These are phyloP conservation scores for Endomychus coccineus DNA, from an alignment of 2,888 invertebrate species.

Conservation along the genomic window DNA sequence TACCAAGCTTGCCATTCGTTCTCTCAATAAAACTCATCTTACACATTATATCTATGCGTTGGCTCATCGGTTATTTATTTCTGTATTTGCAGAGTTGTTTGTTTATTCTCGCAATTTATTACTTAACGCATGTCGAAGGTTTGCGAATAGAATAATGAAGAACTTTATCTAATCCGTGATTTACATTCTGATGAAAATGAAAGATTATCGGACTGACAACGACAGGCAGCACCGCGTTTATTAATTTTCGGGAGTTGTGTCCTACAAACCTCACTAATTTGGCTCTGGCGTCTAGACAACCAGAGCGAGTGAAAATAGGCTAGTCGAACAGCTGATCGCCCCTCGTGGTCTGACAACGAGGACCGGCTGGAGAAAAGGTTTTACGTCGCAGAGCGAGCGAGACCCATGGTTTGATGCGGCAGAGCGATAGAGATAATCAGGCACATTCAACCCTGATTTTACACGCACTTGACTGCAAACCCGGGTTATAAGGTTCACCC, in stretches of 20 bases:
- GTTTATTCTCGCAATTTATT: too few relatives aligned
- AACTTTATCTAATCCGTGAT: neutral
- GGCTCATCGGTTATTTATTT: too few relatives aligned
- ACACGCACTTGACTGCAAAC: conserved; percentile 52
- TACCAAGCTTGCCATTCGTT: too few relatives aligned
- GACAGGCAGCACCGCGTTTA: too few relatives aligned
- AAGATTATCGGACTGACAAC: conserved; percentile 3
- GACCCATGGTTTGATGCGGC: conserved; percentile 21
- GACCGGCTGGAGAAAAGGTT: too few relatives aligned
- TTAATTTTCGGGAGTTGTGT: conserved; percentile 14
- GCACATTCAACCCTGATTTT: conserved; percentile 48
- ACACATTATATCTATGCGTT: too few relatives aligned
- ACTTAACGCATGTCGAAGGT: too few relatives aligned
- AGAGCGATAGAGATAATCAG: conserved; percentile 35
- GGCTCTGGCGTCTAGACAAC: conserved; percentile 35
- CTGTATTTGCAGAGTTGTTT: too few relatives aligned
- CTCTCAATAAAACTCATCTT: too few relatives aligned
- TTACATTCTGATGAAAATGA: neutral
- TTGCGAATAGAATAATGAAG: neutral
- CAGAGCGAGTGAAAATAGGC: conserved; percentile 36
- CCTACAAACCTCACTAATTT: conserved; percentile 25
- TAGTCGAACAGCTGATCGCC: conserved; percentile 42
- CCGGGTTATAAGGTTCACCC: conserved; percentile 31
- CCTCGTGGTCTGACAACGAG: conserved; percentile 35
- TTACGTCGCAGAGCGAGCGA: too few relatives aligned